Evolutionary conservation across 2,797 vertebrate species (phyloP).

Genomic region (Sebastes aleutianus): DNA sequence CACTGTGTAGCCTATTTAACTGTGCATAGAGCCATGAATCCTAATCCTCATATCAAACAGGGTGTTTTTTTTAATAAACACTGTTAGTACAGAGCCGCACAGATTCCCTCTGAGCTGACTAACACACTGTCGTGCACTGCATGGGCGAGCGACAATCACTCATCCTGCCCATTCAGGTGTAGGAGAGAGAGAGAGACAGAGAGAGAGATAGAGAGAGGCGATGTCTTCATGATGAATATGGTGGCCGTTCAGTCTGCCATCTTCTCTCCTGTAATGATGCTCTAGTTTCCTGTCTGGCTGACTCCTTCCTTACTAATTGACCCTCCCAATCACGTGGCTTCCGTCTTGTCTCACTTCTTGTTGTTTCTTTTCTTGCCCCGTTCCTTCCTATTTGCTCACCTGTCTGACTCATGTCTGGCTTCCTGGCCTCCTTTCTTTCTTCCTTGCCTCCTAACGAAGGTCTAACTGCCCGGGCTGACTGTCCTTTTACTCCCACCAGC

Average conservation of each 20-base stretch:
- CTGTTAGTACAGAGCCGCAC: not conserved
- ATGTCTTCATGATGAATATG: constrained; percentile 10
- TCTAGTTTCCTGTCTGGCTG: not conserved
- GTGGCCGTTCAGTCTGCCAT: not conserved
- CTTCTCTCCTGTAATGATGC: constrained; percentile 7
- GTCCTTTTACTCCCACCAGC: not conserved
- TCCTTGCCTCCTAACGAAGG: constrained; percentile 1
- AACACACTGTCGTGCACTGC: not conserved
- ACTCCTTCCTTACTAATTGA: not conserved
- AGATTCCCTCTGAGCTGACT: constrained; percentile 13
- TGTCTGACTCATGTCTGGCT: not conserved
- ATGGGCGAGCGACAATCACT: constrained; percentile 1
- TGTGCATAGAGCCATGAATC: constrained; percentile 10
- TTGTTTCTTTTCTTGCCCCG: not conserved
- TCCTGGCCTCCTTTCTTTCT: not conserved
- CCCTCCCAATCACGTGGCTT: not conserved
- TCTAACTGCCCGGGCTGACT: not conserved
- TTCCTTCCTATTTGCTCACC: not conserved
- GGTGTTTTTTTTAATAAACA: constrained; percentile 13
- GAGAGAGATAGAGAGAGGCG: no score
- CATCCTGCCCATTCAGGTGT: constrained; percentile 1
- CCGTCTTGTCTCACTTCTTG: not conserved
- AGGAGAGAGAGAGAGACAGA: not conserved
- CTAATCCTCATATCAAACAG: constrained; percentile 42
- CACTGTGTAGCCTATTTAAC: constrained; percentile 26